Percentiles rank a stretch among this genome's conserved stretches.
phyloP scores from a whole-genome alignment of 1,140 invertebrate genomes.

The Diabrotica virgifera region DNA sequence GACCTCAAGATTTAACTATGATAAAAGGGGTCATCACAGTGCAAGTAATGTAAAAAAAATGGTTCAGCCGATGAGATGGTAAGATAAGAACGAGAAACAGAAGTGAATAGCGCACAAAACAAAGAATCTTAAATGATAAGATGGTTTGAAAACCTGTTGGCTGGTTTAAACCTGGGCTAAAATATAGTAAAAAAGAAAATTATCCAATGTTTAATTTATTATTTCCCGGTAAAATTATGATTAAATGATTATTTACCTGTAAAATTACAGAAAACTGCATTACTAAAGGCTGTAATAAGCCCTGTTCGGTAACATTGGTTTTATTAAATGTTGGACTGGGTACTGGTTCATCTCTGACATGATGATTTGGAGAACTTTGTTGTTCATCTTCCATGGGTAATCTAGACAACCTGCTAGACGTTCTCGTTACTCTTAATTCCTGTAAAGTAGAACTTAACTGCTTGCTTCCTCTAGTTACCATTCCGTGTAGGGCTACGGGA shows the following conservation, averaged over 20 bases:
- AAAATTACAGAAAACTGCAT: constrained; percentile 82
- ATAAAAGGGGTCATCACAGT: too few species aligned
- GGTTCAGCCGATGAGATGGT: too few species aligned
- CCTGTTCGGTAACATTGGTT: constrained; percentile 33
- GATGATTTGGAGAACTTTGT: constrained; percentile 48
- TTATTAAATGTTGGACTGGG: constrained; percentile 28
- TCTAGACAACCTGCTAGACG: constrained; percentile 69
- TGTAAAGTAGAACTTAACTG: constrained; percentile 89
- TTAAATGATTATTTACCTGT: constrained; percentile 54
- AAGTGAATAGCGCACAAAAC: too few species aligned
- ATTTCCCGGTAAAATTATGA: neutral
- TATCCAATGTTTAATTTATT: neutral
- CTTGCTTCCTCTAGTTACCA: constrained; percentile 93
- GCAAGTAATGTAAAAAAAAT: too few species aligned
- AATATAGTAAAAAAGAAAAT: neutral
- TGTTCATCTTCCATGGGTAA: constrained; percentile 60
- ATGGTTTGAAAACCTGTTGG: too few species aligned
- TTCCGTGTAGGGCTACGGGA: constrained; percentile 92
- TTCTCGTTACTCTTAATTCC: constrained; percentile 75
- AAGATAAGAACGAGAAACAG: too few species aligned
- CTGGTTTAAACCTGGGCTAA: too few species aligned
- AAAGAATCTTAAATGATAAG: too few species aligned
- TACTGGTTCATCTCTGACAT: constrained; percentile 26
- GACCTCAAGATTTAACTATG: too few species aligned
- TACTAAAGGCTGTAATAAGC: constrained; percentile 72